Evolutionary conservation across 1,140 invertebrate genomes (phyloP).

Genomic region (Lerema accius): DNA sequence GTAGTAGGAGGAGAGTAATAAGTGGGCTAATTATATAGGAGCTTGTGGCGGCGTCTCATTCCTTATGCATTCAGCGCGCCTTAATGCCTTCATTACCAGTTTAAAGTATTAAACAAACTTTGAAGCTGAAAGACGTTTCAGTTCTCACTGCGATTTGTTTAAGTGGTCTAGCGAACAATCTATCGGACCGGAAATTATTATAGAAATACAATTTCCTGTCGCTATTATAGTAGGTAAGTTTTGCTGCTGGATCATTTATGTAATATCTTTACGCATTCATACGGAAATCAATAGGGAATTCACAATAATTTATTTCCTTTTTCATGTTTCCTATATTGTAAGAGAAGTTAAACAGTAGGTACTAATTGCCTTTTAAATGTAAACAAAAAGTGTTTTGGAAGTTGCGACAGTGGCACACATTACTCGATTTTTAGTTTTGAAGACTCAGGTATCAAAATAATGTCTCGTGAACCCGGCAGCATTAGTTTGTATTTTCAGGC

Average conservation of each 20-base stretch:
- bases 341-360: no score
- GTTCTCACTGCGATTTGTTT: constrained; percentile 68
- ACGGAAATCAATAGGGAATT: constrained; percentile 14
- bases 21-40: constrained; percentile 68
- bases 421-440: no score
- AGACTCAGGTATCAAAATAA: no score
- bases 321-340: no score
- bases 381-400: no score
- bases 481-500: no score
- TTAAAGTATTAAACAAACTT: constrained; percentile 82
- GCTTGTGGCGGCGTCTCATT: constrained; percentile 69
- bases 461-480: no score
- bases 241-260: no score
- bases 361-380: no score
- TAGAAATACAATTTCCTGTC: constrained; percentile 40
- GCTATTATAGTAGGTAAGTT: constrained; percentile 2
- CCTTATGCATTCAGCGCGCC: constrained; percentile 78
- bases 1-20: constrained; percentile 55
- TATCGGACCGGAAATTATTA: constrained; percentile 38
- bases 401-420: no score
- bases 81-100: constrained; percentile 80
- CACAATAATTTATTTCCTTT: no score
- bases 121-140: constrained; percentile 61
- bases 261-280: constrained; percentile 9
- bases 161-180: constrained; percentile 48